Evolutionary conservation across 2,113 vertebrate genomes (phyloP), one percentile per base, ranked within the genome.

Genomic region (Atrichornis clamosus): DNA sequence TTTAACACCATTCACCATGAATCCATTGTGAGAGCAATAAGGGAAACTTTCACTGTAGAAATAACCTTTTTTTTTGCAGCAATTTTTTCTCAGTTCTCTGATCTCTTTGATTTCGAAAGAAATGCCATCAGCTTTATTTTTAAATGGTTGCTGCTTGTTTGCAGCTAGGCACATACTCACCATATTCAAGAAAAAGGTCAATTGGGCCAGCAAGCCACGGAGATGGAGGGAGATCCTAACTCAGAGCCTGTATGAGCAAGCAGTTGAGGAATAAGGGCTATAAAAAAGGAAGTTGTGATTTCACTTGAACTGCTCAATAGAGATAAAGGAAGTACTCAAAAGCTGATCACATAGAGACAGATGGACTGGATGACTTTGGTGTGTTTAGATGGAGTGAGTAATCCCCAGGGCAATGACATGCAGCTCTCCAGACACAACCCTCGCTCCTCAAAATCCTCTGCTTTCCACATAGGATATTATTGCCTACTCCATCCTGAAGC

Each of bases 381-480:
- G 19, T 30, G 62, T 64, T 3, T 0, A 55, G 30, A 42, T 0
- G 9, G n/a, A 82, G 15, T 3, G 11, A 53, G 7, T 32, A 68
- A 73, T 28, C 7, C 17, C 13, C 13, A 14, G 35, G 27, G 27
- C 35, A 55, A 35, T 15, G 8, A 46, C 2, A 50, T 3, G 17
- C 2, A 21, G 14, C 9, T 68, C 21, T 35, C 16, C 27, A 47
- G 27, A 53, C 21, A 72, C 11, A 4, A 55, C 14, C 27, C 6
- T 60, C 4, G 0, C 9, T 52, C 4, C 17, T 44, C 13, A 2
- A 74, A 65, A n/a, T 30, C 9, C 11, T 84, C 13, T 62, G 22
- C 32, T 77, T 89, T 62, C n/a, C n/a, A n/a, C 22, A 10, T 8
- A 14, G 9, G 13, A 58, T 63, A 42, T 39, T 55, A 23, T 1